Percentiles rank a stretch among this genome's conserved stretches.
Evolutionary conservation across 2,797 vertebrate species (phyloP).

Genomic region (Epinephelus awoara): DNA sequence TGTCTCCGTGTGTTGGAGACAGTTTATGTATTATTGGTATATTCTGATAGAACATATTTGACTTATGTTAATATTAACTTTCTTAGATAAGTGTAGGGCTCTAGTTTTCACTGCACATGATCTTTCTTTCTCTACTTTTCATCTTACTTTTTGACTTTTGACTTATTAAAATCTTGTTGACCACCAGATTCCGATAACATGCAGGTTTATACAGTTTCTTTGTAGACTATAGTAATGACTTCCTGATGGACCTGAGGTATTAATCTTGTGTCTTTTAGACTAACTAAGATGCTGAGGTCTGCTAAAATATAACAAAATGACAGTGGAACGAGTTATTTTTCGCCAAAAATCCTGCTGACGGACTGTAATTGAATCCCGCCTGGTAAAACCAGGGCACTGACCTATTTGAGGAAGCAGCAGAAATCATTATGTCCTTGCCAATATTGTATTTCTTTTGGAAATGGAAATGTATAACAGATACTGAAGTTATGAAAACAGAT

Average conservation of each 20-base stretch:
- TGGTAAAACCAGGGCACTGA: not conserved
- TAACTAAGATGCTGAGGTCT: not conserved
- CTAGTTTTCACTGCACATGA: not conserved
- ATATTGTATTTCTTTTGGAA: slow-evolving; percentile 18
- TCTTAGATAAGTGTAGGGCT: not conserved
- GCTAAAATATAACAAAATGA: slow-evolving; percentile 3
- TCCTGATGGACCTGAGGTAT: not conserved
- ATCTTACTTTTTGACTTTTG: not conserved
- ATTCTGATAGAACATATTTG: not conserved
- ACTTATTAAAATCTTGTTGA: too few species aligned
- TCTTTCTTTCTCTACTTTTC: not conserved
- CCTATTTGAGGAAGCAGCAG: slow-evolving; percentile 4
- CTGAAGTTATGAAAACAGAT: slow-evolving; percentile 14
- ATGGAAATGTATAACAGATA: not conserved
- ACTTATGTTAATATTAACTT: not conserved
- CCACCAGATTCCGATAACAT: not conserved
- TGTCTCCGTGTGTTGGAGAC: too few species aligned
- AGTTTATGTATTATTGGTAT: not conserved
- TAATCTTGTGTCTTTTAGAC: not conserved
- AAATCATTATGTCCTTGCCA: slow-evolving; percentile 4
- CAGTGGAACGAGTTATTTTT: not conserved
- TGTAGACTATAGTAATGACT: not conserved
- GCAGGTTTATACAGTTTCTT: not conserved
- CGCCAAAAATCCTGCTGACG: not conserved
- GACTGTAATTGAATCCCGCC: not conserved